phyloP scores from a whole-genome alignment of 1,140 invertebrate genomes.

The Anagrus nilaparvatae region DNA sequence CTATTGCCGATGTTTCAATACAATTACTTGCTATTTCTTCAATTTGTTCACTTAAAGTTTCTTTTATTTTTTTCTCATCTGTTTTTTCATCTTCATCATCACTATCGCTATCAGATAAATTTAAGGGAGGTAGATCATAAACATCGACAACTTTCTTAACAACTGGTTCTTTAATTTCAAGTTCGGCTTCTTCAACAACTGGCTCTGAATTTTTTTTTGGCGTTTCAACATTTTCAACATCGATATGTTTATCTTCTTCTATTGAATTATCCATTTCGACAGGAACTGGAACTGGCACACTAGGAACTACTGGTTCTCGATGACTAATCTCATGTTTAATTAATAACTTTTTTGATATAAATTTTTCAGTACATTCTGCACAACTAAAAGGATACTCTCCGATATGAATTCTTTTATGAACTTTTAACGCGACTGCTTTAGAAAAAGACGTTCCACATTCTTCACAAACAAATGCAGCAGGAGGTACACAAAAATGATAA shows the following conservation, averaged over 20 bases:
- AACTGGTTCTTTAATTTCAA: conserved; percentile 24
- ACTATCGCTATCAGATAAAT: conserved; percentile 69
- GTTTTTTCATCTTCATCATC: conserved; percentile 45
- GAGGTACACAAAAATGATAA: conserved; percentile 80
- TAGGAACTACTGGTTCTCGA: conserved; percentile 32
- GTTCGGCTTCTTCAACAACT: not conserved
- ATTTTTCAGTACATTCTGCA: conserved; percentile 60
- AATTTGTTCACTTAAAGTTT: conserved; percentile 19
- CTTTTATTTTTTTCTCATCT: conserved; percentile 19
- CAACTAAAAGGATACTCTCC: conserved; percentile 62
- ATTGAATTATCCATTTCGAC: not conserved
- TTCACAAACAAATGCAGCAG: conserved; percentile 64
- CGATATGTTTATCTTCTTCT: conserved; percentile 5
- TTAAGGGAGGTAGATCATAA: conserved; percentile 66
- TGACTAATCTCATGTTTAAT: conserved; percentile 54
- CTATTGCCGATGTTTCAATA: conserved; percentile 4
- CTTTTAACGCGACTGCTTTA: conserved; percentile 65
- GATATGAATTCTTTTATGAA: conserved; percentile 69
- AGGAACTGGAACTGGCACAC: not conserved
- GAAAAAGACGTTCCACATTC: conserved; percentile 66
- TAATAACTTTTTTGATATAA: conserved; percentile 71
- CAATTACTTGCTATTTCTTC: conserved; percentile 1
- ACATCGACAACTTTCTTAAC: conserved; percentile 47
- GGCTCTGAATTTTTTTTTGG: not conserved
- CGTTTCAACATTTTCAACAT: conserved; percentile 6